Evolutionary conservation across 2,888 invertebrate genomes (phyloP), one percentile per base, ranked within the genome.

Genomic region (Cryptophagus acutangulus): DNA sequence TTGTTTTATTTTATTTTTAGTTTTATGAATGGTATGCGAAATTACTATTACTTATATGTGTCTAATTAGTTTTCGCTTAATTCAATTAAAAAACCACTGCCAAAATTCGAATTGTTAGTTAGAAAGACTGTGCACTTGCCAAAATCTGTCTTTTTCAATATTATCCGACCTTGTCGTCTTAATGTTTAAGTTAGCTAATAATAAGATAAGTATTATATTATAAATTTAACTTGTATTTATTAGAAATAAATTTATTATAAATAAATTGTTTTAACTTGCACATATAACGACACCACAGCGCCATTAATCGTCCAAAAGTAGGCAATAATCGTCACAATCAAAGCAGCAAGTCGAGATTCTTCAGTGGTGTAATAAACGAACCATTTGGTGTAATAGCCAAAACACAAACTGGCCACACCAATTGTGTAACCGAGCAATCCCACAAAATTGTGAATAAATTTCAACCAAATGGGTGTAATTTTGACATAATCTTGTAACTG

Each of bases 351-450:
- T 52, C 64, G 53, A 2, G 63, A 57, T 30, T 50, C 52, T 26
- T 45, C 48, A 2, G n/a, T 10, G 13, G 31, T 31, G 16, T 56
- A 59, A 49, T 36, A 59, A 5, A 45, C 37, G 46, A 66, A 65
- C 58, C 61, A 65, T 17, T 53, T 38, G 2, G 63, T 65, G 41
- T 59, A 63, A 37, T 47, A 65, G 3, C 57, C 63, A 36, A 48
- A 59, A 46, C 58, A 59, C 2, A 66, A 49, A 45, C 64, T 61
- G 2, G 57, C 45, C 14, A 67, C 55, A 4, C 65, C 65, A 3
- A 67, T 53, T 8, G 57, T 49, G 35, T 61, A 66, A 17, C 61
- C 59, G n/a, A 58, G 26, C 4, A 65, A 48, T 6, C 67, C 67
- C 9, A 62, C 17, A 26, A 57, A 33, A 41, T 68, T 66, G 46